These are phyloP conservation scores for Creontiades dilutus DNA, from an alignment of 2,888 invertebrate species.

Conservation along the genomic window DNA sequence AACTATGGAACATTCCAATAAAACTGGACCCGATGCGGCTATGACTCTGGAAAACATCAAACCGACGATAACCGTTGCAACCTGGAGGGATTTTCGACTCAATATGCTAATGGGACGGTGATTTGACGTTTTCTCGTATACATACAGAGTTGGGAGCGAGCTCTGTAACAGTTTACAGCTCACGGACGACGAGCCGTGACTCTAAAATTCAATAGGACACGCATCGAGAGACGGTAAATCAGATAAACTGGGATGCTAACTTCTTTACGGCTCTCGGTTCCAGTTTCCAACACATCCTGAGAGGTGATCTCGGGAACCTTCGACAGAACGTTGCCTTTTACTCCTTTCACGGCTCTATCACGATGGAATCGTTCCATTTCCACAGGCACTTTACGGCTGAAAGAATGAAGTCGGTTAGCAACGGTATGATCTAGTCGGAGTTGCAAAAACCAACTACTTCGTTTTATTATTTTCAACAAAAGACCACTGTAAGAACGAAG, in stretches of 20 bases:
- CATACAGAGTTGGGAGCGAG: background rate
- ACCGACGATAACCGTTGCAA: background rate
- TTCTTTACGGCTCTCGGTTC: background rate
- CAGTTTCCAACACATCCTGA: background rate
- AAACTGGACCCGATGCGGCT: background rate
- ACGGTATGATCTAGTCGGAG: too few species aligned
- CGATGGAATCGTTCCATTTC: too few species aligned
- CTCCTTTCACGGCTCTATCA: too few species aligned
- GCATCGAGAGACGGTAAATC: background rate
- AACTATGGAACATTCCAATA: background rate
- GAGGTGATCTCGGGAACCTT: background rate
- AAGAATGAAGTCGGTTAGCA: too few species aligned
- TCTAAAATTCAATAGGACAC: conserved; percentile 8
- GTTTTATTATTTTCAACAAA: too few species aligned
- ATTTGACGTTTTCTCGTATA: background rate
- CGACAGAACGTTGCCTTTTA: background rate
- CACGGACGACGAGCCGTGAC: background rate
- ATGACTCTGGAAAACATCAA: background rate
- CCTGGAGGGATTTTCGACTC: background rate
- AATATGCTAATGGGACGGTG: conserved; percentile 5
- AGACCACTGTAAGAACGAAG: too few species aligned
- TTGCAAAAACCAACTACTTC: too few species aligned
- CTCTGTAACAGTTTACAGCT: background rate
- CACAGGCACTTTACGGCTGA: too few species aligned
- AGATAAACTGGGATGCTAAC: background rate